Evolutionary conservation across 1,140 invertebrate genomes (phyloP).

Genomic region (Lutraria rhynchaena): DNA sequence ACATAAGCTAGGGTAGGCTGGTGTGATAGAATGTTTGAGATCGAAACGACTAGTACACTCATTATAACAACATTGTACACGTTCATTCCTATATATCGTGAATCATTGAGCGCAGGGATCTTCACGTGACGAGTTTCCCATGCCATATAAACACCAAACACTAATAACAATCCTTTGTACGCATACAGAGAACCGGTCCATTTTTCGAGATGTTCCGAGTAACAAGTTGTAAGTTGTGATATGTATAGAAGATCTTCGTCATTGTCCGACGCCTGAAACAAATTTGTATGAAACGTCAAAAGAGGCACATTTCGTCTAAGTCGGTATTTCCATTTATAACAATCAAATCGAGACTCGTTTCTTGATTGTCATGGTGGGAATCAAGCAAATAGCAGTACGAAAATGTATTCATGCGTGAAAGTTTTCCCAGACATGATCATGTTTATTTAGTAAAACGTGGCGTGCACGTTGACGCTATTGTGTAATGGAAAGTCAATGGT

Average conservation of each 20-base stretch:
- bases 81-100: constrained; percentile 85
- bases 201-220: constrained; percentile 91
- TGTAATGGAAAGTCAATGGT: too few species aligned
- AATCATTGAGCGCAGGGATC: constrained; percentile 81
- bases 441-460: too few species aligned
- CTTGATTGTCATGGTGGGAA: too few species aligned
- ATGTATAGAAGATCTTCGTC: constrained; percentile 88
- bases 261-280: constrained; percentile 66
- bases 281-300: background rate
- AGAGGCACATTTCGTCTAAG: background rate
- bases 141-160: constrained; percentile 87
- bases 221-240: constrained; percentile 94
- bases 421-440: too few species aligned
- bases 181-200: constrained; percentile 94
- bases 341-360: too few species aligned
- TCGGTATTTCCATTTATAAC: too few species aligned
- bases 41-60: constrained; percentile 91
- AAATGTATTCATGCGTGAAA: too few species aligned
- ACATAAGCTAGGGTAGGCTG: constrained; percentile 92
- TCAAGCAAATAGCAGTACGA: too few species aligned
- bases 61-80: constrained; percentile 96
- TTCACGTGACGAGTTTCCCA: constrained; percentile 80
- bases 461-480: too few species aligned
- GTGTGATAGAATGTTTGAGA: constrained; percentile 93
- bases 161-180: constrained; percentile 93